phyloP scores from a whole-genome alignment of 2,797 vertebrate genomes.

The Hippocampus kuda region DNA sequence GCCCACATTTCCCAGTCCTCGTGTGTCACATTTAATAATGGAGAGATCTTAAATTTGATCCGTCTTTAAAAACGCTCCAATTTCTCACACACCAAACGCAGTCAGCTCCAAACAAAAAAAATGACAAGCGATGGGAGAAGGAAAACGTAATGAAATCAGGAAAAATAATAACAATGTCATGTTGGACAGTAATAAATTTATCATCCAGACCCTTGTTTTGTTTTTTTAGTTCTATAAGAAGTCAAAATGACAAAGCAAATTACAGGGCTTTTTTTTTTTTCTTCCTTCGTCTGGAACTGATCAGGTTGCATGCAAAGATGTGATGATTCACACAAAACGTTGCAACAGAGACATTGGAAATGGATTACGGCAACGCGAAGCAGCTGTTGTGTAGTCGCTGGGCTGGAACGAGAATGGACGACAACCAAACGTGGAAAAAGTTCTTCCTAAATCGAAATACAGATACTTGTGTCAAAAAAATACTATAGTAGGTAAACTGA shows the following conservation, averaged over 20 bases:
- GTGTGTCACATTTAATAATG: background rate
- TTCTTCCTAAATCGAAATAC: no score
- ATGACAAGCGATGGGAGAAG: background rate
- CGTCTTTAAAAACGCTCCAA: background rate
- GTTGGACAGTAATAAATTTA: slow-evolving; percentile 1
- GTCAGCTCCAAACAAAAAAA: background rate
- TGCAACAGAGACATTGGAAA: slow-evolving; percentile 48
- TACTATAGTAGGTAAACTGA: no score
- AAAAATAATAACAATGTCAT: background rate
- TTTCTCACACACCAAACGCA: background rate
- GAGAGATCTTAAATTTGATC: background rate
- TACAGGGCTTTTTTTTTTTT: slow-evolving; percentile 9
- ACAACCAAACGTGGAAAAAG: background rate
- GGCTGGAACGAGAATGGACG: slow-evolving; percentile 9
- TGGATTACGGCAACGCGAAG: slow-evolving; percentile 41
- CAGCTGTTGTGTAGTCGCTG: slow-evolving; percentile 41
- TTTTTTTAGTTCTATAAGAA: slow-evolving; percentile 2
- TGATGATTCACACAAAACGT: slow-evolving; percentile 49
- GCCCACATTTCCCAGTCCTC: no score
- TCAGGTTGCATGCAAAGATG: slow-evolving; percentile 42
- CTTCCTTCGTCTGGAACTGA: slow-evolving; percentile 43
- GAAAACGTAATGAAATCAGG: background rate
- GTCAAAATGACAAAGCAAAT: slow-evolving; percentile 42
- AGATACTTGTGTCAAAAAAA: no score
- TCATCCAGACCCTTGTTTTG: slow-evolving; percentile 11